phyloP scores from a whole-genome alignment of 2,888 invertebrate species.

The Mesoligia furuncula region DNA sequence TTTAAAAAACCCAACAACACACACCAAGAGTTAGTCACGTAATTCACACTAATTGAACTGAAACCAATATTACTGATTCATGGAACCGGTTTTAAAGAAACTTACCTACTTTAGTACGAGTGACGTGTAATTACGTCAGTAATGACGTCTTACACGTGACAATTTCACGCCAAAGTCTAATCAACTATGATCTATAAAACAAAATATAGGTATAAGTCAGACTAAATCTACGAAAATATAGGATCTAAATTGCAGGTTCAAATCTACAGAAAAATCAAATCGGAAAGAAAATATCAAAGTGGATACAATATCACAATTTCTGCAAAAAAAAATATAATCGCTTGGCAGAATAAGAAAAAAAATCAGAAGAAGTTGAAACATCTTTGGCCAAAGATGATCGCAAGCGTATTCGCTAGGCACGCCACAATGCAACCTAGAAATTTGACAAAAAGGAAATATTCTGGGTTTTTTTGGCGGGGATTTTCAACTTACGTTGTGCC shows the following conservation, averaged over 20 bases:
- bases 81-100: slow-evolving; percentile 29
- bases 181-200: slow-evolving; percentile 53
- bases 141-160: slow-evolving; percentile 34
- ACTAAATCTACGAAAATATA: slow-evolving; percentile 43
- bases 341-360: slow-evolving; percentile 50
- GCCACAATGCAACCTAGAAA: slow-evolving; percentile 39
- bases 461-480: neutral
- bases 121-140: slow-evolving; percentile 15
- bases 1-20: neutral
- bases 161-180: slow-evolving; percentile 50
- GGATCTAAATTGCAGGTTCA: slow-evolving; percentile 12
- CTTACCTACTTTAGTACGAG: slow-evolving; percentile 44
- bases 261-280: slow-evolving; percentile 46
- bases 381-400: slow-evolving; percentile 87
- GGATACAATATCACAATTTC: slow-evolving; percentile 32
- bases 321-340: slow-evolving; percentile 47
- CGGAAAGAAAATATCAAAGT: slow-evolving; percentile 4
- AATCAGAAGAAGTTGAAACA: slow-evolving; percentile 42
- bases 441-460: slow-evolving; percentile 14
- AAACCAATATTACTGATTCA: slow-evolving; percentile 23
- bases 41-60: slow-evolving; percentile 10
- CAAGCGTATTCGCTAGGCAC: slow-evolving; percentile 78
- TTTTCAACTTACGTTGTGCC: slow-evolving; percentile 95
- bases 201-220: slow-evolving; percentile 36
- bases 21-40: neutral